Base-by-base conservation (phyloP, 2,113 vertebrate genomes). In the Cryptotis parvus region DNA sequence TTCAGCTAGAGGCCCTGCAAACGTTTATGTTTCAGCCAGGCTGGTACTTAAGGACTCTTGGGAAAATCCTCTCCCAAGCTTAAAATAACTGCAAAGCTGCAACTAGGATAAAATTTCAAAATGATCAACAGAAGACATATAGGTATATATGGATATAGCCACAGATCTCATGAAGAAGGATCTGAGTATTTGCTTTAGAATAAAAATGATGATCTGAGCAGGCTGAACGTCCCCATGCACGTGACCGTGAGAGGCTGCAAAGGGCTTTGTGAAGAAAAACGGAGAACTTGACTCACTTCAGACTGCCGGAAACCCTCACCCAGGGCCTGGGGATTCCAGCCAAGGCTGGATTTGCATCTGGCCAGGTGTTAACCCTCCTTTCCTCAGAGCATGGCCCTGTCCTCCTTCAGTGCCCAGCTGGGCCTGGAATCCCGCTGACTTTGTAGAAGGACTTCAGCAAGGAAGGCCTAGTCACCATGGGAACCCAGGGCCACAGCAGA, bases 121-220 rank as follows among this genome's bases (percentile, higher is more conserved):
- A 33, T 82, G 79, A 45, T 33, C 63, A 86, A 90, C 33, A 89
- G 20, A 81, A 58, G 72, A 31, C 37, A 63, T 0, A 16, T 41
- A 29, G 29, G 29, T 35, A 4, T 43, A 37, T 52, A 24, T 6
- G 55, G 55, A 58, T 65, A 66, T n/a, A 14, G 4, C 66, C 15
- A 11, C 7, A 33, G 15, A 35, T 8, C 33, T 18, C 14, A 26
- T 7, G 26, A 5, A 58, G 20, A 58, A 29, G 37, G n/a, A 35
- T 41, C n/a, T 49, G 22, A 55, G 20, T 81, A 37, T 66, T 29
- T 68, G n/a, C 78, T 74, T 89, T 27, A 63, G 33, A 43, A 61
- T 35, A 27, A 89, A 70, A 92, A 82, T 41, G 63, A 87, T 80
- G 63, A 87, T 80, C 55, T 27, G 4, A 75, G 49, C 90, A 45